A percentile compares a stretch with the other conserved stretches of the same genome.
These are phyloP conservation scores for Loripinus fragilis DNA, from an alignment of 2,888 invertebrate species.

Conservation along the genomic window DNA sequence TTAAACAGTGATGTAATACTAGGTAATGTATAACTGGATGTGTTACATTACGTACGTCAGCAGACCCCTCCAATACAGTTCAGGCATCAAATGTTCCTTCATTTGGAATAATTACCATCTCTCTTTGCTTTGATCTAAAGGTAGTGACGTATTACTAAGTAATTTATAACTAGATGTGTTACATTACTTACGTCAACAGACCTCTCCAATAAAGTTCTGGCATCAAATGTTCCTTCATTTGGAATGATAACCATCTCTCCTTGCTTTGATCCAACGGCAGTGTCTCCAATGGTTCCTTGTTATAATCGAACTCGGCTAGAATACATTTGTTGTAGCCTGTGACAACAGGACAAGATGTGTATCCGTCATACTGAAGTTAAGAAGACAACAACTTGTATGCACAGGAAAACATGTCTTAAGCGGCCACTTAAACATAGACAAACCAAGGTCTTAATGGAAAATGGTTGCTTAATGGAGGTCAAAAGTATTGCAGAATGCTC, in stretches of 20 bases:
- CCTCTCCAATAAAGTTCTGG: slow-evolving; percentile 6
- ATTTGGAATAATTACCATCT: slow-evolving; percentile 1
- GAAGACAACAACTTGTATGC: too few species aligned
- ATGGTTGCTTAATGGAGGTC: too few species aligned
- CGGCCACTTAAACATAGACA: too few species aligned
- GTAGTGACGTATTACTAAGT: not conserved
- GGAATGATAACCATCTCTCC: slow-evolving; percentile 3
- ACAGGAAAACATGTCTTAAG: too few species aligned
- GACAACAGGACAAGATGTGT: slow-evolving; percentile 2
- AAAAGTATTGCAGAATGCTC: too few species aligned
- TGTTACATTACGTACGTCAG: slow-evolving; percentile 1
- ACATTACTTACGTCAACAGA: not conserved
- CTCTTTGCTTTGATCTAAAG: slow-evolving; percentile 11
- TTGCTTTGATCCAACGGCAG: slow-evolving; percentile 5
- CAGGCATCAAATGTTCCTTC: slow-evolving; percentile 14
- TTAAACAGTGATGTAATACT: not conserved
- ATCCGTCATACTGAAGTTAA: slow-evolving; percentile 3
- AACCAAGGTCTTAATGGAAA: too few species aligned
- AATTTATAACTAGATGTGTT: too few species aligned
- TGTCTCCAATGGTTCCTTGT: not conserved
- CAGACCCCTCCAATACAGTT: not conserved
- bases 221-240: slow-evolving; percentile 14
- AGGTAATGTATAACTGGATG: not conserved
- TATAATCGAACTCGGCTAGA: not conserved
- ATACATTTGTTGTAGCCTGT: slow-evolving; percentile 16